Percentiles rank a stretch among this genome's conserved stretches.
Evolutionary conservation across 1,140 invertebrate species (phyloP).

Genomic region (Lepidurus packardi): DNA sequence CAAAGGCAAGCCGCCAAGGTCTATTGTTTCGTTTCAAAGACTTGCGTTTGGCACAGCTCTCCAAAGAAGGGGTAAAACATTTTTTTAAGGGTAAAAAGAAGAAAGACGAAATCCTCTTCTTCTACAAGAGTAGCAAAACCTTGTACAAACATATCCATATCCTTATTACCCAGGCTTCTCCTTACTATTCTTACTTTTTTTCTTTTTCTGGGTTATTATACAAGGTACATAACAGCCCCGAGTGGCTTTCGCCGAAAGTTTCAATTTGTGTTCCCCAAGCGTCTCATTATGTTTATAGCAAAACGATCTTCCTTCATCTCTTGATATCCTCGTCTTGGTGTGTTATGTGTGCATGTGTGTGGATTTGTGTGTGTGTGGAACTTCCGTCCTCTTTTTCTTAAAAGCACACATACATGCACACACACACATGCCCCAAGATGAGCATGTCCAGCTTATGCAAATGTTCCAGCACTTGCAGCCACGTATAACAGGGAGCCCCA

Average conservation of each 20-base stretch:
- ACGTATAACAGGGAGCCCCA: no score
- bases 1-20: slow-evolving; percentile 14
- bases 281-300: not conserved
- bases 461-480: slow-evolving; percentile 18
- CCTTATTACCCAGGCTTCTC: not conserved
- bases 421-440: not conserved
- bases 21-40: not conserved
- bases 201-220: not conserved
- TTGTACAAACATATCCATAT: not conserved
- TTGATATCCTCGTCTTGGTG: not conserved
- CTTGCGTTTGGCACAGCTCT: not conserved
- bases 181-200: no score
- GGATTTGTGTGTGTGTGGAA: not conserved
- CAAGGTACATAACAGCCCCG: not conserved
- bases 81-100: not conserved
- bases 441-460: slow-evolving; percentile 14
- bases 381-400: not conserved
- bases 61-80: not conserved
- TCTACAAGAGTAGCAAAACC: not conserved
- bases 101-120: not conserved
- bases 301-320: not conserved
- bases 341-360: not conserved
- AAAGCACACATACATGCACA: not conserved
- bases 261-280: slow-evolving; percentile 11
- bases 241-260: not conserved